Percentiles rank a stretch among this genome's conserved stretches.
These are phyloP conservation scores for Fopius arisanus DNA, from an alignment of 1,140 invertebrate genomes.

Conservation along the genomic window DNA sequence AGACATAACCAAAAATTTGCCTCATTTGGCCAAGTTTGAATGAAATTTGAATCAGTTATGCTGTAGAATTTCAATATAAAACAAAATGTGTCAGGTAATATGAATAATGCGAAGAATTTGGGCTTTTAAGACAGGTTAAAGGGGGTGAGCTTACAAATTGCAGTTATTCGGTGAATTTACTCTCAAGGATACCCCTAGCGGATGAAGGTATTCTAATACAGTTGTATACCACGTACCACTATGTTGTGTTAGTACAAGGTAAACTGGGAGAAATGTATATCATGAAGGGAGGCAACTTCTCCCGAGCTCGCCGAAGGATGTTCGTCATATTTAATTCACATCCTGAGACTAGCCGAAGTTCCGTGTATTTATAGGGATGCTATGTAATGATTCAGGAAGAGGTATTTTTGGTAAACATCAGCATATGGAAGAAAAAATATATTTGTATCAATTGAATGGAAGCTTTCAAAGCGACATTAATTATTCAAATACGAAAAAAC, in stretches of 20 bases:
- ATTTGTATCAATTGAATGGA: too few relatives aligned
- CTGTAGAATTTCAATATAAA: neutral
- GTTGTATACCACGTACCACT: neutral
- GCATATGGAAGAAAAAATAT: neutral
- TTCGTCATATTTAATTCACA: slow-evolving; percentile 36
- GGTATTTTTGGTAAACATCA: neutral
- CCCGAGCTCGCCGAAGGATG: slow-evolving; percentile 14
- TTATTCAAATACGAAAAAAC: too few relatives aligned
- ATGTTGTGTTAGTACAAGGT: neutral
- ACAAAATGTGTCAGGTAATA: neutral
- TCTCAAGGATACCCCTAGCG: neutral
- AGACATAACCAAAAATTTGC: neutral
- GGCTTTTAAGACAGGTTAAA: neutral
- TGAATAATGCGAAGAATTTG: neutral
- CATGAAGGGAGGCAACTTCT: neutral
- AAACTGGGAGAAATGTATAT: slow-evolving; percentile 12
- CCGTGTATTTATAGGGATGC: slow-evolving; percentile 13
- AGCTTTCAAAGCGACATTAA: too few relatives aligned
- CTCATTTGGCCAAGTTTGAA: neutral
- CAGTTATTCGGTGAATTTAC: neutral
- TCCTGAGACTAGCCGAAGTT: slow-evolving; percentile 22
- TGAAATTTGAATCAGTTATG: neutral
- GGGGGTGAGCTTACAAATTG: neutral
- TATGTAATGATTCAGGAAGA: neutral
- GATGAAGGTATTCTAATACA: neutral